Conservation (phyloP, 2,113 vertebrate genomes). For the Plectropomus leopardus region DNA sequence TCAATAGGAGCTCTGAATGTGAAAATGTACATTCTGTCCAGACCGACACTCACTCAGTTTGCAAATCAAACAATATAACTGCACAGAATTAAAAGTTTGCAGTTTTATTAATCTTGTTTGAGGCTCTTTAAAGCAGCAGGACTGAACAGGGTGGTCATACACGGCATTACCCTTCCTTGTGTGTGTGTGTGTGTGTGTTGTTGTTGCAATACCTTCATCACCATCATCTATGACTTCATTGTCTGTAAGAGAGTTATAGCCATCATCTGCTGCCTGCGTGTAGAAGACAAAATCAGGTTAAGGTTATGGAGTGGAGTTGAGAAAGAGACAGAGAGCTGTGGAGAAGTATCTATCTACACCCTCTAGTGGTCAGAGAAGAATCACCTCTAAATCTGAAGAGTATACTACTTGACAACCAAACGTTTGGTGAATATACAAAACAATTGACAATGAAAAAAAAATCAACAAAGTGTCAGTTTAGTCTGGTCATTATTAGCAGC, state of each 20-base stretch:
- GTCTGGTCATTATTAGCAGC: neutral
- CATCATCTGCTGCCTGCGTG: conserved; percentile 62
- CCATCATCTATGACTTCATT: conserved; percentile 77
- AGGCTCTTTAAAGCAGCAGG: neutral
- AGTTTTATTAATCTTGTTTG: neutral
- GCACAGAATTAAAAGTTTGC: neutral
- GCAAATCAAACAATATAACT: neutral
- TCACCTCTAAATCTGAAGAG: no score
- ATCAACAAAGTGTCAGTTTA: neutral
- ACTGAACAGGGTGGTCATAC: neutral
- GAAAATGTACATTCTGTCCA: no score
- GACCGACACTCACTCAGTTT: neutral
- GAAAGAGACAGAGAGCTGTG: no score
- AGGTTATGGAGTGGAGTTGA: neutral
- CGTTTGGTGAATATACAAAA: neutral
- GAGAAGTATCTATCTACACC: neutral
- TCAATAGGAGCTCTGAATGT: no score
- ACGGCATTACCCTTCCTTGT: neutral
- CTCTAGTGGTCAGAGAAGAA: conserved; percentile 26
- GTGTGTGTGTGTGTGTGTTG: conserved; percentile 6
- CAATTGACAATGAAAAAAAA: neutral
- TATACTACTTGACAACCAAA: no score
- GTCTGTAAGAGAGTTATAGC: conserved; percentile 43
- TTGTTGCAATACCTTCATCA: conserved; percentile 77
- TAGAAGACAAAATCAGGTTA: neutral